These are phyloP conservation scores for Cerastis rubricosa DNA, from an alignment of 2,888 invertebrate species.

Conservation along the genomic window DNA sequence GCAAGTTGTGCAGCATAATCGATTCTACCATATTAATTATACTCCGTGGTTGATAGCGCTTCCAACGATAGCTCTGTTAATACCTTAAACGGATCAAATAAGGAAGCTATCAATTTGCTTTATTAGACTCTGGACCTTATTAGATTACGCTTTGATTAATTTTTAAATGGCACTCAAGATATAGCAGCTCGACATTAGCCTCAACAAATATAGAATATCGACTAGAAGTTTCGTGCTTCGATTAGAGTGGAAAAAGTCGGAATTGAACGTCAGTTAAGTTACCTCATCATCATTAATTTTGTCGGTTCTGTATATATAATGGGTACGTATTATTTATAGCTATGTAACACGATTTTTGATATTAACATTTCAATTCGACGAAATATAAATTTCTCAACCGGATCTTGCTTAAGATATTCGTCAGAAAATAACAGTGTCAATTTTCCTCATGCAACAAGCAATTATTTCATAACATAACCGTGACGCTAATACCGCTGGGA, in stretches of 20 bases:
- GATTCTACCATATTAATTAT: constrained; percentile 31
- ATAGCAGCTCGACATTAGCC: background rate
- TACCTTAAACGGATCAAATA: constrained; percentile 32
- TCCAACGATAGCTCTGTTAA: constrained; percentile 34
- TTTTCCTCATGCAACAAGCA: constrained; percentile 52
- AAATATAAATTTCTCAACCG: constrained; percentile 39
- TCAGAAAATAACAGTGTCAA: constrained; percentile 34
- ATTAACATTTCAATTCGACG: constrained; percentile 22
- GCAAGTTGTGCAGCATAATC: constrained; percentile 17
- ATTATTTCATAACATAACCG: constrained; percentile 52
- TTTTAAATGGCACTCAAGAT: constrained; percentile 10
- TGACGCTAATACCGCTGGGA: constrained; percentile 11
- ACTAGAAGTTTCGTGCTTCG: background rate
- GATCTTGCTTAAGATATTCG: constrained; percentile 42
- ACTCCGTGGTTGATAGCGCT: constrained; percentile 11
- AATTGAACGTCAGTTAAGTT: constrained; percentile 5
- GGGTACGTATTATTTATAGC: background rate
- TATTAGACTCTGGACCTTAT: constrained; percentile 25
- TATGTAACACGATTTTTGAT: background rate
- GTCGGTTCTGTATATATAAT: background rate
- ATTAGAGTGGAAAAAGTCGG: background rate
- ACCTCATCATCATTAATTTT: constrained; percentile 11
- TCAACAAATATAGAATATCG: constrained; percentile 11
- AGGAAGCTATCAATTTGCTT: constrained; percentile 1
- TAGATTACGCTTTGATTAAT: background rate